Base-by-base conservation (phyloP, 2,113 vertebrate species). In the Marmota flaviventris region DNA sequence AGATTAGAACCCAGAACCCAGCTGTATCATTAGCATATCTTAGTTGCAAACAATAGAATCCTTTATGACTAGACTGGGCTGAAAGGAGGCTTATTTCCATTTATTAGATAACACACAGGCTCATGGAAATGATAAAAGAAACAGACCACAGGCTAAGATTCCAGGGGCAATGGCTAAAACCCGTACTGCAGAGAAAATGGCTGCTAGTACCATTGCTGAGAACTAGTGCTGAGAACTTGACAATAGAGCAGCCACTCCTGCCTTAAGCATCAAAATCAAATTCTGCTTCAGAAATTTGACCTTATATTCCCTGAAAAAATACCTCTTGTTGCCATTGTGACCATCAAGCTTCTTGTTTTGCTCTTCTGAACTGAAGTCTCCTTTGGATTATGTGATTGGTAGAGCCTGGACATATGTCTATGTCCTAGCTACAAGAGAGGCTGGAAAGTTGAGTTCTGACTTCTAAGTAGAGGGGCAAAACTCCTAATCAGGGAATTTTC, bases 391-490 rank as follows among this genome's bases (percentile, higher is more conserved):
- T 93, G 48, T 34, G 48, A 79, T 79, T 93, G 25, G 24, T 93
- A 82, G 75, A 72, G 65, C 12, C 72, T 51, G 45, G 51, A 83
- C 61, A 65, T 20, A 58, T 58, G 51, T 32, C 42, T 81, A 32
- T 79, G 48, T 70, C 85, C 37, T 85, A 77, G 85, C 70, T 92
- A 51, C 79, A 91, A 93, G 73, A 24, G 63, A 97, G 42, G 10
- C 79, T 78, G 22, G 42, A 34, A 77, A 89, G 93, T 51, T 95
- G 93, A 77, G 27, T 89, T 89, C n/a, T 97, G 84, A 69, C 29
- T 86, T 96, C 27, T 45, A 81, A 37, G 18, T 51, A 83, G 17
- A 84, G 34, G 75, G 63, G 27, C 24, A 82, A 94, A 92, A 92
- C 16, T 91, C 34, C 39, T 67, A 76, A 88, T 12, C 75, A 51